phyloP scores from a whole-genome alignment of 2,113 vertebrate genomes.

The Cyprinus carpio region DNA sequence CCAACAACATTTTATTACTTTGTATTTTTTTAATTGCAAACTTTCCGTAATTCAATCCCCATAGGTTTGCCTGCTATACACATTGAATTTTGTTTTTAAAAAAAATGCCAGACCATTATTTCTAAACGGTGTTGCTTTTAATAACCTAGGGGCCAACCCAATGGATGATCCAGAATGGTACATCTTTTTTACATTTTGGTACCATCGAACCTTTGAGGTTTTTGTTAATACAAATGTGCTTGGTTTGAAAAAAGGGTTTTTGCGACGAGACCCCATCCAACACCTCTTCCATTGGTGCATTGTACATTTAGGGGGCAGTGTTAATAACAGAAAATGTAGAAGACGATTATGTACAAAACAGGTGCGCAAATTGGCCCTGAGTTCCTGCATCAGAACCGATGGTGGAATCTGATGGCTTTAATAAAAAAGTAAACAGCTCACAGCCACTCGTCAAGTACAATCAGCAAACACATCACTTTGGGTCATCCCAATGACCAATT shows the following conservation, averaged over 20 bases:
- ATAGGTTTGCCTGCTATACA: neutral
- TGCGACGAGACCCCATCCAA: neutral
- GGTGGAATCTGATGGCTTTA: neutral
- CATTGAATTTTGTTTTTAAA: neutral
- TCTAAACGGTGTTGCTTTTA: neutral
- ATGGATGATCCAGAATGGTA: neutral
- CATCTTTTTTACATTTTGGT: neutral
- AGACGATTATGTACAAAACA: neutral
- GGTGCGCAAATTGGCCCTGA: neutral
- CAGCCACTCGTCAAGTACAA: neutral
- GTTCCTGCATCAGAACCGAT: neutral
- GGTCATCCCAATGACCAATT: neutral
- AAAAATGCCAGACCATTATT: neutral
- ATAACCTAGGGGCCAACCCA: neutral
- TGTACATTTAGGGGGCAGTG: too few species aligned
- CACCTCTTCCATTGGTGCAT: neutral
- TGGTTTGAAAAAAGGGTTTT: neutral
- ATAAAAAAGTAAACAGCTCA: neutral
- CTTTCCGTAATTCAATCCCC: neutral
- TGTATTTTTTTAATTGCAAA: neutral
- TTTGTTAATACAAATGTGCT: neutral
- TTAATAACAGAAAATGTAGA: too few species aligned
- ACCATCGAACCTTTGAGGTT: too few species aligned
- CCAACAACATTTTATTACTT: neutral
- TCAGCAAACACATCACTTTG: too few species aligned